A percentile compares a stretch with the other conserved stretches of the same genome.
Conservation (phyloP, 2,113 vertebrate genomes). For the Echinops telfairi region DNA sequence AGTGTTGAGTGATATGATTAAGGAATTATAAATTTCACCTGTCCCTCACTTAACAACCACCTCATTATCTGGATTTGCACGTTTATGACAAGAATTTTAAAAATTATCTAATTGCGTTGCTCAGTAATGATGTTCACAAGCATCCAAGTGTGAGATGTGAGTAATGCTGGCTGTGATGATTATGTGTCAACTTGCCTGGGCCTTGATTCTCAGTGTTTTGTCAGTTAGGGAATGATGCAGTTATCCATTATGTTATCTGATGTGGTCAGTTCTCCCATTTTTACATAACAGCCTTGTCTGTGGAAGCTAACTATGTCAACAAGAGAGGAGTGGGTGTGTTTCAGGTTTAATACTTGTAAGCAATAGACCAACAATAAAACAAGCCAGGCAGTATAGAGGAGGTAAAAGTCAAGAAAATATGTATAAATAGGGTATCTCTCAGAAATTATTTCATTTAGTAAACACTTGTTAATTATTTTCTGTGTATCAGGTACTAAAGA, state of each 20-base stretch:
- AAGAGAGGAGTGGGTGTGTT: not conserved
- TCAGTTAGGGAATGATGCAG: not conserved
- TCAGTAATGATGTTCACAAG: not conserved
- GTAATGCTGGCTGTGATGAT: not conserved
- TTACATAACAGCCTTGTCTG: too few species aligned
- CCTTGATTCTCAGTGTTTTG: not conserved
- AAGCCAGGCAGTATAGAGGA: not conserved
- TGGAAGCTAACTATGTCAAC: too few species aligned
- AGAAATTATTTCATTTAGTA: constrained; percentile 31
- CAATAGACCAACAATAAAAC: not conserved
- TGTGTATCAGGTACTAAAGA: not conserved
- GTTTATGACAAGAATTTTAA: too few species aligned
- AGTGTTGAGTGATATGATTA: not conserved
- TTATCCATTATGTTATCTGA: too few species aligned
- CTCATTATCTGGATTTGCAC: too few species aligned
- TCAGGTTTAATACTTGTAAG: constrained; percentile 27
- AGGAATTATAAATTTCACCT: not conserved
- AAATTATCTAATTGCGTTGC: not conserved
- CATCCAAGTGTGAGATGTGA: not conserved
- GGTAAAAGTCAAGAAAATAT: constrained; percentile 29
- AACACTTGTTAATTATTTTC: constrained; percentile 27
- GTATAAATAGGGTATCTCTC: not conserved
- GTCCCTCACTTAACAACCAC: not conserved
- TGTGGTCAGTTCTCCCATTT: too few species aligned
- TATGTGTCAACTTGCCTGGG: not conserved